Evolutionary conservation across 2,113 vertebrate genomes (phyloP), one percentile per base, ranked within the genome.

Genomic region (Sinocyclocheilus anophthalmus): DNA sequence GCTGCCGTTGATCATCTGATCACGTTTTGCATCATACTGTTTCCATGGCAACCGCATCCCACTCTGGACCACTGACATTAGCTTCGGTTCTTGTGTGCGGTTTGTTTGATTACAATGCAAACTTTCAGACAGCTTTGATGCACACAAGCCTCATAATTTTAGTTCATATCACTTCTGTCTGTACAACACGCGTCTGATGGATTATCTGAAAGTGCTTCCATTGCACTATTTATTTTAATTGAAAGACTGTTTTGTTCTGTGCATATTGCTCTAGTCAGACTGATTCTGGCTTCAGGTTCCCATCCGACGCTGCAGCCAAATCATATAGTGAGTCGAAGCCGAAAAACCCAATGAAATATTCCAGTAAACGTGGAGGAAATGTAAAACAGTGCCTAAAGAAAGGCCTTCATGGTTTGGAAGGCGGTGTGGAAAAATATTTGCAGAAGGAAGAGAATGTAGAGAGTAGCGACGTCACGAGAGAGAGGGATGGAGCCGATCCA

Each of bases 351-450:
- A 63, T 53, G 80, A 83, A 86, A 83, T 83, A 77, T 87, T 84
- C 86, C 81, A 87, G 73, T 87, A 84, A 87, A 81, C 81, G 69
- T 57, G 67, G 37, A 85, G 50, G 69, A 65, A 24, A 80, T 61
- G 87, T 67, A 83, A 83, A 83, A 69, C 78, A 83, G n/a, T 81
- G 83, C 85, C 83, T 85, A 91, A 90, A 93, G 92, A 92, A 90
- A 93, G 93, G 92, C 89, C 89, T 92, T 91, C 91, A 91, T 79
- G 91, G 94, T 93, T 92, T 94, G 93, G 92, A 95, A 61, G 91
- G 92, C 84, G 88, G 86, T 90, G 90, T 92, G 94, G 93, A 95
- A 94, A 94, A 93, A 93, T 91, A 90, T 93, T 93, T 92, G 87
- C 79, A 80, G 87, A 89, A 90, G 88, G 85, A 85, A 89, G 90